Base-by-base conservation (phyloP, 2,888 invertebrate genomes). In the Parapristionchus giblindavisi region DNA sequence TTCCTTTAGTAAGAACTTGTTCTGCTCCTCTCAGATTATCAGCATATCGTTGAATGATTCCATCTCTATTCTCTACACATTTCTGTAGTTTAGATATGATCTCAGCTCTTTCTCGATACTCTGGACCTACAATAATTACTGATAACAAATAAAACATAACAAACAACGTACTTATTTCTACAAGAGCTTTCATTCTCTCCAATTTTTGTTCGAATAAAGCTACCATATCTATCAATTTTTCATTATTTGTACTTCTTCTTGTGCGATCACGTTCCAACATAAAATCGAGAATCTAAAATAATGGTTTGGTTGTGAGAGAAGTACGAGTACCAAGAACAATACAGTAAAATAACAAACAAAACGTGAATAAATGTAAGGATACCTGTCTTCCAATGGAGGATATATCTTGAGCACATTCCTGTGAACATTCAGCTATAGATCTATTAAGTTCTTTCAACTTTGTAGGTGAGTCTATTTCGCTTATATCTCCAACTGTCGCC, bases 1-100 rank as follows among this genome's bases (percentile, higher is more conserved):
- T 58, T 58, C 56, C 71, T 40, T 71, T 71, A 17, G 71, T 58
- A 34, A 71, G 56, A 5, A 58, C 40, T 56, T 56, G 56, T 29
- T 71, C 71, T 14, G 71, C 71, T 24, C 58, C 58, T 40, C 58
- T 54, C 21, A 71, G 40, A 51, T 71, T 71, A 40, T 71, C 58
- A 21, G 56, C 56, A 40, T 71, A 71, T 21, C 32, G 34, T 32
- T 71, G 71, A 58, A 68, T 68, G 5, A 68, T 52, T 36, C 36
- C 51, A 17, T 71, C 71, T 14, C 71, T 34, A 36, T 71, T 71
- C 40, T 71, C 71, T 24, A 71, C 71, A 24, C 71, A 71, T 71
- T 58, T 71, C 71, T 71, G 56, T 14, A 71, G 71, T n/a, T 71
- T 56, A 29, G 29, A 27, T 29, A 71, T 71, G 21, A 71, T 24